Evolutionary conservation across 2,888 invertebrate species (phyloP), one percentile per base, ranked within the genome.

Genomic region (Protonemura montana): DNA sequence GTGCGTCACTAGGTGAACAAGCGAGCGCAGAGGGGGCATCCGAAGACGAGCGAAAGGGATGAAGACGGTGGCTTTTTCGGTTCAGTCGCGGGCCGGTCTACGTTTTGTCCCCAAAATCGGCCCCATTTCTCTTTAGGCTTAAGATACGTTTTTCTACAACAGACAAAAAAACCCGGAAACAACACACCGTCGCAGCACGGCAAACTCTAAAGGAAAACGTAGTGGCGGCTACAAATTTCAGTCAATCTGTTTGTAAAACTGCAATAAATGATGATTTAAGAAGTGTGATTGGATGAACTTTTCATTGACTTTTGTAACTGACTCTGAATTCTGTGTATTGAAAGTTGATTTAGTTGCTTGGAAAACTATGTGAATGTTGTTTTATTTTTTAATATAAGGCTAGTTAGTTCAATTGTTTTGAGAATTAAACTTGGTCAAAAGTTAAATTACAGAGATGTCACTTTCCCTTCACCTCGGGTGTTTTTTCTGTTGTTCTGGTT

Each of bases 181-280:
- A 16, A 10, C 59, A 59, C 59, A 21, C 59, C 59, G 59, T 21
- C 59, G 13, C 59, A 2, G 59, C 59, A 35, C 59, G 59, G 59
- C 59, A 21, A 13, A 59, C 13, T 13, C 16, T 16, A 10, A 21
- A 10, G 59, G 59, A 21, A 21, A 2, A 1, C 59, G 59, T 59
- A 2, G 59, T 10, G 59, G 16, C 59, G 59, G 59, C 59, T 21
- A 21, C 59, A 7, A 59, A 59, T 59, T 59, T 59, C 59, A 59
- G 59, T 59, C 59, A 59, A 59, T 59, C 59, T 59, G 59, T 59
- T 59, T 59, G 59, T 59, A 59, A 59, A 59, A 59, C 59, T 59
- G 59, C 59, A 59, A 59, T 59, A 59, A 59, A 59, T 21, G 59
- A 59, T 59, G 59, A 59, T 59, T 59, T 59, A 59, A 2, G 59